These are phyloP conservation scores for Linepithema humile DNA, from an alignment of 1,140 invertebrate species.

Conservation along the genomic window DNA sequence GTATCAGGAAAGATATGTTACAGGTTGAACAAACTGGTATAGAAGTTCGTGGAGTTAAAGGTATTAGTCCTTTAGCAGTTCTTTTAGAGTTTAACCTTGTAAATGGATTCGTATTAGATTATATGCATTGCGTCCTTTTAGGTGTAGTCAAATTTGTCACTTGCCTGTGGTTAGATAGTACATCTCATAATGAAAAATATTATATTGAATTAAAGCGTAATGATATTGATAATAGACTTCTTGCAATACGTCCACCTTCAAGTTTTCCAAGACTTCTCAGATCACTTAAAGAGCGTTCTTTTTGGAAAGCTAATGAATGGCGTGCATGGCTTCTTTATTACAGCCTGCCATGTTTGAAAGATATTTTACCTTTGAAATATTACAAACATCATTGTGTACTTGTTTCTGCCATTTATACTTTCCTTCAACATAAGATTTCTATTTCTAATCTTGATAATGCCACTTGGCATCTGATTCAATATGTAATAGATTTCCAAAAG, in stretches of 20 bases:
- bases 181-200: conserved; percentile 2
- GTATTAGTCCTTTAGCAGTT: neutral
- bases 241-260: neutral
- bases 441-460: neutral
- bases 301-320: conserved; percentile 6
- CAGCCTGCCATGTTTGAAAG: neutral
- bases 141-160: neutral
- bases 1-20: neutral
- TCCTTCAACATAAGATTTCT: neutral
- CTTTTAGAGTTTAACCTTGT: neutral
- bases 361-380: neutral
- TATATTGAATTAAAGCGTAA: neutral
- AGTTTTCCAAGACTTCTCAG: neutral
- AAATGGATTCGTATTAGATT: neutral
- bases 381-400: neutral
- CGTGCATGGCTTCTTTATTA: neutral
- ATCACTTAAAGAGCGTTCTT: neutral
- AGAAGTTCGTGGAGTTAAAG: neutral
- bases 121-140: neutral
- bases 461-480: neutral
- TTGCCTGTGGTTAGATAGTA: neutral
- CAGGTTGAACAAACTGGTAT: neutral
- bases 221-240: neutral
- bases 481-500: neutral
- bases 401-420: neutral